Base-by-base conservation (phyloP, 2,888 invertebrate genomes). In the Drosophila pegasa region DNA sequence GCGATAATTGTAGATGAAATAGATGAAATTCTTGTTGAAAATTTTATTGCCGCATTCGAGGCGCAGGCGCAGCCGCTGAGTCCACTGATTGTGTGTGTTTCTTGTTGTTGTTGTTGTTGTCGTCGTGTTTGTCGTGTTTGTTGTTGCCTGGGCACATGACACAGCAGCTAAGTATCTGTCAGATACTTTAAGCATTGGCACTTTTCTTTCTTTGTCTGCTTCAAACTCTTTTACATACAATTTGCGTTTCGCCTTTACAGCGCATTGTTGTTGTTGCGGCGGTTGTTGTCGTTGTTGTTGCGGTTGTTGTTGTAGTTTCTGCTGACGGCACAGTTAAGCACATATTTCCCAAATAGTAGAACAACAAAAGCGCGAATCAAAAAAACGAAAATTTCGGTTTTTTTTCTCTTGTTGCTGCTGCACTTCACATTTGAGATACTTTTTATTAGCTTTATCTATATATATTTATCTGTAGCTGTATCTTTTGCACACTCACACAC, bases 1-100 rank as follows among this genome's bases (percentile, higher is more conserved):
- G 63, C 91, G 91, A 80, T 90, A 90, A 71, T 91, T 87, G 86
- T 91, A 90, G 58, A 91, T 88, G 57, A 91, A 91, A 74, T 90
- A 90, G 71, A 90, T 90, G 57, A 84, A 88, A 79, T 89, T 89
- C 67, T 90, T 87, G 87, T 88, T 80, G 58, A 86, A 77, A 70
- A 74, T 80, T 72, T 62, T 71, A 70, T 76, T 82, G 88, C 74
- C 65, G 78, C 72, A 71, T 70, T 75, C 72, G 38, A 88, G 87
- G 89, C 89, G 82, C 76, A 52, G 47, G 25, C 62, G 69, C 54
- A 52, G 61, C 25, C 55, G 70, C 40, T 67, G 80, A 51, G 7
- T 29, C 9, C 56, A 60, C 50, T 60, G 71, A 60, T 43, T 47
- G 69, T 45, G 22, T 57, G 57, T 56, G 20, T 12, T 12, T 22